Percentiles rank a stretch among this genome's conserved stretches.
These are phyloP conservation scores for Romanogobio albipinnatus DNA, from an alignment of 2,113 vertebrate genomes.

Conservation along the genomic window DNA sequence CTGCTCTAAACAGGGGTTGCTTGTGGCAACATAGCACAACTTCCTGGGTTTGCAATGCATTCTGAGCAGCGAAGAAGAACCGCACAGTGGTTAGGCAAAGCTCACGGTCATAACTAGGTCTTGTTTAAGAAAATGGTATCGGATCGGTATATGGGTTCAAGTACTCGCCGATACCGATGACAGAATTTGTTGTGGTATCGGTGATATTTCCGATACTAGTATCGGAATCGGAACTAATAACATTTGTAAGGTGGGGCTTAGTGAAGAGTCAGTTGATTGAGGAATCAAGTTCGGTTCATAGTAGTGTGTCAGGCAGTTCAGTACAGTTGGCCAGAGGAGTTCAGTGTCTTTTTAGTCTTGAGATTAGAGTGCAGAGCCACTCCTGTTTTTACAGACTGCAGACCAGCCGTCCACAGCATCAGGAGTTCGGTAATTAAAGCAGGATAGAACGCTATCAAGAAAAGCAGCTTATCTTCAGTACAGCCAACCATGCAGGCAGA, in stretches of 20 bases:
- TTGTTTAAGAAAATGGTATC: too few relatives aligned
- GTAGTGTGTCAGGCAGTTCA: background rate
- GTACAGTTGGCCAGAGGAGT: slow-evolving; percentile 15
- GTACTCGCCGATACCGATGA: too few relatives aligned
- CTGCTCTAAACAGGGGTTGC: too few relatives aligned
- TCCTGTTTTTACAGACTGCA: slow-evolving; percentile 63
- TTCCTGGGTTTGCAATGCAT: too few relatives aligned
- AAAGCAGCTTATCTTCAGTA: slow-evolving; percentile 82
- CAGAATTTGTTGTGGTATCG: too few relatives aligned
- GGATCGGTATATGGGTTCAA: too few relatives aligned
- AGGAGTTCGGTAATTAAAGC: slow-evolving; percentile 79
- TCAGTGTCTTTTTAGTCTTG: slow-evolving; percentile 22
- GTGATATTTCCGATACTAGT: too few relatives aligned
- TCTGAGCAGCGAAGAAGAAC: too few relatives aligned
- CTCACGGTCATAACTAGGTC: too few relatives aligned
- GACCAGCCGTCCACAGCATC: slow-evolving; percentile 67
- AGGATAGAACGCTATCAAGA: slow-evolving; percentile 76
- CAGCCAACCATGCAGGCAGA: slow-evolving; percentile 71
- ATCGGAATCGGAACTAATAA: background rate
- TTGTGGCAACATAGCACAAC: too few relatives aligned
- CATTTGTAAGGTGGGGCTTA: background rate
- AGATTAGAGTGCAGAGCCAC: slow-evolving; percentile 26
- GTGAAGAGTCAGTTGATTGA: background rate
- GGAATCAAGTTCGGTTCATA: background rate
- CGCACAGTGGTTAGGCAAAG: too few relatives aligned